Percentiles rank a stretch among this genome's conserved stretches.
phyloP scores from a whole-genome alignment of 1,140 invertebrate genomes.

The Caenorhabditis remanei region DNA sequence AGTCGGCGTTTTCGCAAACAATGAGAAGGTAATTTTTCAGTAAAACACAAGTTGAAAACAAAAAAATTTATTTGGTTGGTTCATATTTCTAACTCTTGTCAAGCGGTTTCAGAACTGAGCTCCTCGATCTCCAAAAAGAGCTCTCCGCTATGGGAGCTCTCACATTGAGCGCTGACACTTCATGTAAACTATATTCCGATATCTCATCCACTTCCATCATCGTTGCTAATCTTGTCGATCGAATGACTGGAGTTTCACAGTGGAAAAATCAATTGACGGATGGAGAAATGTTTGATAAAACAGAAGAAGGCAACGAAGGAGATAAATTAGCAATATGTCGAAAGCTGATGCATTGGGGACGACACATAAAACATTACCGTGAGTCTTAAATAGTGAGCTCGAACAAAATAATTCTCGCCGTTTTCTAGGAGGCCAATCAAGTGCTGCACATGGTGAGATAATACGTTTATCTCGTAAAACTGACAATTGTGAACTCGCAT shows the following conservation, averaged over 20 bases:
- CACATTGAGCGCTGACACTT: slow-evolving; percentile 8
- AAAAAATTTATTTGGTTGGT: too few relatives aligned
- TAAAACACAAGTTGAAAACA: background rate
- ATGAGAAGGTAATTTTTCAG: slow-evolving; percentile 24
- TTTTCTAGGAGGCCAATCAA: slow-evolving; percentile 1
- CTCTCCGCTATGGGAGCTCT: slow-evolving; percentile 31
- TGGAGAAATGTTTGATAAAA: slow-evolving; percentile 23
- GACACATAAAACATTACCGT: slow-evolving; percentile 25
- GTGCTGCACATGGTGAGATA: slow-evolving; percentile 24
- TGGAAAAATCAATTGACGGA: slow-evolving; percentile 27
- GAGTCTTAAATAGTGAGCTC: background rate
- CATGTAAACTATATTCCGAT: slow-evolving; percentile 35
- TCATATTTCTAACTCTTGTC: background rate
- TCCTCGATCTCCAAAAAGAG: slow-evolving; percentile 21
- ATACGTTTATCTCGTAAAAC: slow-evolving; percentile 35
- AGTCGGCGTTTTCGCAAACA: slow-evolving; percentile 20
- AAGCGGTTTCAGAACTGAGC: background rate
- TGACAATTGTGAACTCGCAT: slow-evolving; percentile 27
- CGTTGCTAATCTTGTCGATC: slow-evolving; percentile 30
- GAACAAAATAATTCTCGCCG: background rate
- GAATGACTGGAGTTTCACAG: slow-evolving; percentile 15
- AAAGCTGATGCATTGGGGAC: slow-evolving; percentile 49
- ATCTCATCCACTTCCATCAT: slow-evolving; percentile 15
- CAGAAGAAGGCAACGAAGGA: slow-evolving; percentile 31
- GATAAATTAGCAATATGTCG: slow-evolving; percentile 33